Base-by-base conservation (phyloP, 2,888 invertebrate species). In the Megalurothrips usitatus region DNA sequence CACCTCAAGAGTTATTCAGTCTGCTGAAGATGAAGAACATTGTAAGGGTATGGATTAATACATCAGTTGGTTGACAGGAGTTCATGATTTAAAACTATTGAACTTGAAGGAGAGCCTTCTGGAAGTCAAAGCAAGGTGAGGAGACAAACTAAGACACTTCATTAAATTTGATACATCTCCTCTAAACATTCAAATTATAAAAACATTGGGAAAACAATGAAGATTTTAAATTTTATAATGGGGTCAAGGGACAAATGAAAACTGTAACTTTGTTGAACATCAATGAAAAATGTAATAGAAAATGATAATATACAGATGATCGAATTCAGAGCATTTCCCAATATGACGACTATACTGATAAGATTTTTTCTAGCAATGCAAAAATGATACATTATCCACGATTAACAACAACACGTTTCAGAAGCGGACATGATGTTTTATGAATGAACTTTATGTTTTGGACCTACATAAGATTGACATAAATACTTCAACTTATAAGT, bases 61-160 rank as follows among this genome's bases (percentile, higher is more conserved):
- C 68, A 75, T 75, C 68, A 75, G 26, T 75, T 75, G 10, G 26
- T 23, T 75, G 68, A 75, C 68, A 26, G 26, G 68, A 26, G 68
- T 26, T 75, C 58, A 75, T 23, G 68, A 23, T 75, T 75, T 75
- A 58, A 58, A 58, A 58, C 58, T 19, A 14, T 43, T 43, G 34
- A 43, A 43, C 34, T 43, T 43, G 17, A 58, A 14, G 58, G 19
- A 52, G 52, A 52, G 2, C 19, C 58, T 58, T 19, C 58, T 58
- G 34, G 19, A 58, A 6, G 58, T 58, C 58, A 58, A 58, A 6
- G 14, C 14, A 14, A 11, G 14, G 58, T 58, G 58, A 58, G 58
- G 19, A 17, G 58, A 19, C 14, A 58, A 58, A 17, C 52, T 19
- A 14, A 58, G 19, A 58, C 17, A 58, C 14, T 17, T 19, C 19